Conservation (phyloP, 2,113 vertebrate species). For the Engraulis encrasicolus region DNA sequence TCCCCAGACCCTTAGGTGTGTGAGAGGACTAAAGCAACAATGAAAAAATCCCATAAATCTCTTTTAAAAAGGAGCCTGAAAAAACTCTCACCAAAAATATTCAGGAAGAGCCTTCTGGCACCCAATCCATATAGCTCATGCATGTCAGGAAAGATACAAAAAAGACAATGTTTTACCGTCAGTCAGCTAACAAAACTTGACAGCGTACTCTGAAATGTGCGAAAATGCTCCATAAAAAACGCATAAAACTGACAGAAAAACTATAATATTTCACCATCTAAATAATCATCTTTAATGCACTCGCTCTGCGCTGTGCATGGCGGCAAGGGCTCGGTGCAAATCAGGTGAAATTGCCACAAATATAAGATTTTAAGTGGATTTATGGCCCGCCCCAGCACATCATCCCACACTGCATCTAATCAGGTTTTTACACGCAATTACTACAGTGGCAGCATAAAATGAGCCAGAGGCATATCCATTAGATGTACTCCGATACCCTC, state of each 20-base stretch:
- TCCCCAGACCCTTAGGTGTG: neutral
- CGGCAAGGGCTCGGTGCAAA: neutral
- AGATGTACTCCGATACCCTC: conserved; percentile 36
- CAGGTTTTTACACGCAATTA: conserved; percentile 58
- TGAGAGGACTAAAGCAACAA: neutral
- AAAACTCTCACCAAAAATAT: too few species aligned
- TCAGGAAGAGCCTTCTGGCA: neutral
- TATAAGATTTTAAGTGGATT: conserved; percentile 42
- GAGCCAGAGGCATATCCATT: conserved; percentile 51
- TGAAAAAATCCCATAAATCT: neutral
- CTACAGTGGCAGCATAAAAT: conserved; percentile 51
- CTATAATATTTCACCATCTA: neutral
- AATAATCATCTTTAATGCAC: neutral
- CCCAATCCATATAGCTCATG: neutral
- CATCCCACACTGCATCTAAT: conserved; percentile 43
- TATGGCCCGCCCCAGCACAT: conserved; percentile 40
- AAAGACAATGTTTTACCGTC: neutral
- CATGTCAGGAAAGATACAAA: neutral
- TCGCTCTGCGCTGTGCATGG: neutral
- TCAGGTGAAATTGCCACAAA: conserved; percentile 7
- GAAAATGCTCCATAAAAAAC: neutral
- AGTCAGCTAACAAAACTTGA: neutral
- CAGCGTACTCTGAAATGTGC: neutral
- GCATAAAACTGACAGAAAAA: neutral
- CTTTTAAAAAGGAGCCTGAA: neutral